These are phyloP conservation scores for Hoplodrina blanda DNA, from an alignment of 2,888 invertebrate genomes.

Conservation along the genomic window DNA sequence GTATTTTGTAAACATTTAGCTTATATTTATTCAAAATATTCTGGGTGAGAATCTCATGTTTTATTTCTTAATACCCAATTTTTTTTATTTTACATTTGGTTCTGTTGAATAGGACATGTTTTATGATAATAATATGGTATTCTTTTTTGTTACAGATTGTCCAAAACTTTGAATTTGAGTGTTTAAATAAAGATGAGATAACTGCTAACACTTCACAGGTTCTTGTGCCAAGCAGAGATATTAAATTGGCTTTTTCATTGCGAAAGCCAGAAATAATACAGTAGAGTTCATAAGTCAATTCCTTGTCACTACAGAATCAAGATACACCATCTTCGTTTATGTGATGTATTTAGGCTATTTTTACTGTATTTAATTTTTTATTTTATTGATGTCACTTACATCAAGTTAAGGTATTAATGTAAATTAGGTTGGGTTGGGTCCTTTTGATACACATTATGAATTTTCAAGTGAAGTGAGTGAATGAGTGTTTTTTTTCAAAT, in stretches of 20 bases:
- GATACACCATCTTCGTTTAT: background rate
- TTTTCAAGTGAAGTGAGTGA: slow-evolving; percentile 40
- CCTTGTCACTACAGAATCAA: background rate
- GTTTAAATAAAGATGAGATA: slow-evolving; percentile 84
- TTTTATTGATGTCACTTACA: background rate
- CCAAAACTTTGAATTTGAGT: slow-evolving; percentile 88
- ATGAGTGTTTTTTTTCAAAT: no score
- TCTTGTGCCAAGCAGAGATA: slow-evolving; percentile 89
- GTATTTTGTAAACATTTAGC: background rate
- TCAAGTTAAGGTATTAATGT: background rate
- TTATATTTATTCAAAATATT: slow-evolving; percentile 9
- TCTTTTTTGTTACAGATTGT: slow-evolving; percentile 82
- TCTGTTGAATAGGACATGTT: slow-evolving; percentile 3
- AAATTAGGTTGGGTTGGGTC: no score
- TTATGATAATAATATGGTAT: background rate
- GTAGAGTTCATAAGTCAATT: background rate
- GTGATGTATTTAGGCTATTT: slow-evolving; percentile 12
- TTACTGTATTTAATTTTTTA: background rate
- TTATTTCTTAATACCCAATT: slow-evolving; percentile 17
- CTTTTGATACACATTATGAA: slow-evolving; percentile 34
- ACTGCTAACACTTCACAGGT: slow-evolving; percentile 90
- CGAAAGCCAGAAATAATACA: slow-evolving; percentile 50
- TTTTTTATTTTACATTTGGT: background rate
- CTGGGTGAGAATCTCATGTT: slow-evolving; percentile 13
- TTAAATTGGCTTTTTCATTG: slow-evolving; percentile 78